Percentiles rank a stretch among this genome's conserved stretches.
These are phyloP conservation scores for Leucoma salicis DNA, from an alignment of 2,888 invertebrate species.

Conservation along the genomic window DNA sequence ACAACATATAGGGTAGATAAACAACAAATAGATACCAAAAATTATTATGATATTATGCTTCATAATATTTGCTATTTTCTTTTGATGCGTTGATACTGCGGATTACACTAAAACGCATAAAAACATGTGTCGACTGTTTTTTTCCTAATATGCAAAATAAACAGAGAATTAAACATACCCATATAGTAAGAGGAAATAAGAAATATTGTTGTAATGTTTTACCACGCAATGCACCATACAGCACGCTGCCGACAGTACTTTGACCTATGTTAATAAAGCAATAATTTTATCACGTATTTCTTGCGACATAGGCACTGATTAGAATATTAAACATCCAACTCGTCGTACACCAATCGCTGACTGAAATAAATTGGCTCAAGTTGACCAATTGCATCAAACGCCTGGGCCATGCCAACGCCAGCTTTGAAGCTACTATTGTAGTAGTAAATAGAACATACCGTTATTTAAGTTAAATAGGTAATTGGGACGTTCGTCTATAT, in stretches of 20 bases:
- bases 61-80: no score
- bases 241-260: slow-evolving; percentile 3
- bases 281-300: slow-evolving; percentile 25
- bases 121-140: no score
- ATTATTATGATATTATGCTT: no score
- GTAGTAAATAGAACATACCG: slow-evolving; percentile 12
- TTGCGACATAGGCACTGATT: slow-evolving; percentile 22
- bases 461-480: slow-evolving; percentile 7
- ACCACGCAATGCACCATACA: neutral
- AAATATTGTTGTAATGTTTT: neutral
- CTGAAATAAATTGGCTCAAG: slow-evolving; percentile 26
- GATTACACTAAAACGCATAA: no score
- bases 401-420: slow-evolving; percentile 27
- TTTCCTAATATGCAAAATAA: no score
- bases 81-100: no score
- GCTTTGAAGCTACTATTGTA: slow-evolving; percentile 27
- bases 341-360: slow-evolving; percentile 22
- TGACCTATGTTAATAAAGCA: slow-evolving; percentile 14
- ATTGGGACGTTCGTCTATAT: neutral
- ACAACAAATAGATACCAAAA: no score
- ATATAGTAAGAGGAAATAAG: no score
- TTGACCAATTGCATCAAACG: slow-evolving; percentile 30
- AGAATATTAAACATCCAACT: slow-evolving; percentile 27
- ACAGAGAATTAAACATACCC: no score
- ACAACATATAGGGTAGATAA: no score